Conservation (phyloP, 2,113 vertebrate genomes). For the Sphaerodactylus townsendi region DNA sequence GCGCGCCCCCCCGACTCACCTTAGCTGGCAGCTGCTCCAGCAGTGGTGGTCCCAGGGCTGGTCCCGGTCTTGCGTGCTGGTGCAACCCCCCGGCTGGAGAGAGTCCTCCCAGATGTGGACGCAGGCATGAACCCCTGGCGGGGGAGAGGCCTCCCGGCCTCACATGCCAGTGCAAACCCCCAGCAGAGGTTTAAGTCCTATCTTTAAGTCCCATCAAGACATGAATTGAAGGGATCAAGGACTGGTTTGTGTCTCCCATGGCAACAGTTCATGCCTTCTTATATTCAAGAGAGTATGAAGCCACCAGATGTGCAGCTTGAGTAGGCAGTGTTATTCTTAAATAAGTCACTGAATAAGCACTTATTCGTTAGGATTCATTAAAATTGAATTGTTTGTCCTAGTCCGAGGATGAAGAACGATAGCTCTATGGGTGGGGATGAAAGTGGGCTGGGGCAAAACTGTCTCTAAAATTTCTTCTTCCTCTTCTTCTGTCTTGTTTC, state of each 20-base stretch:
- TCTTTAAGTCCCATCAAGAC: neutral
- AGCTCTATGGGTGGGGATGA: neutral
- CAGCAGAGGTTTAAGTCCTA: no score
- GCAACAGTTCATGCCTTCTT: rapidly evolving
- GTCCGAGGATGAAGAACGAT: neutral
- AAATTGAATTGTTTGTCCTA: neutral
- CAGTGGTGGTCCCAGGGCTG: no score
- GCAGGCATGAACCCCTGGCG: no score
- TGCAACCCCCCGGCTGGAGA: no score
- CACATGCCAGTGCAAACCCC: no score
- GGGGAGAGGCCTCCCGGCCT: no score
- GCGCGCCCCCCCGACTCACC: no score
- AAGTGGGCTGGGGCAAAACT: neutral
- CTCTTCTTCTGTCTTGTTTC: neutral
- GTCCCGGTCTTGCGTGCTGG: no score
- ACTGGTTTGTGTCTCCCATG: neutral
- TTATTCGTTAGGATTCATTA: neutral
- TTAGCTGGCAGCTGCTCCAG: no score
- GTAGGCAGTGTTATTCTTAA: neutral
- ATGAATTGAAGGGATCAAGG: neutral
- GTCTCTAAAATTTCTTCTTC: neutral
- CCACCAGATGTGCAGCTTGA: neutral
- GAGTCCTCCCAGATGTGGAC: no score
- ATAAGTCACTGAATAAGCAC: neutral
- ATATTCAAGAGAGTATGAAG: rapidly evolving